Percentiles rank a stretch among this genome's conserved stretches.
Conservation (phyloP, 2,888 invertebrate species). For the Chalcosyrphus nemorum region DNA sequence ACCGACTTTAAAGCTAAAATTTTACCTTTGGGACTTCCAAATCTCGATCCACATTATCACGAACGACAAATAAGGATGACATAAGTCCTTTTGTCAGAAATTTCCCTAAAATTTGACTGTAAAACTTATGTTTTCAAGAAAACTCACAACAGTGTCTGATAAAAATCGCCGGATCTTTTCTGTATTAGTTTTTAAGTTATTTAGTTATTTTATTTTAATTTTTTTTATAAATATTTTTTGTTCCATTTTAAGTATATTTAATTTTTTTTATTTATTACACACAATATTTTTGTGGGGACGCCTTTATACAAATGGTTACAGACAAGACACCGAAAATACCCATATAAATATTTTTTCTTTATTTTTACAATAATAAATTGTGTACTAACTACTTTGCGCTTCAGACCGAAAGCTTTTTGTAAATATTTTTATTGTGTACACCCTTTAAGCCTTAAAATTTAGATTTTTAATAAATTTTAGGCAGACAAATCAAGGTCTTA, state of each 20-base stretch:
- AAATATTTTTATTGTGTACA: neutral
- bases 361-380: neutral
- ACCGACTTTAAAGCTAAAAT: too few species aligned
- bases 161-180: neutral
- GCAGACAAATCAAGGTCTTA: too few species aligned
- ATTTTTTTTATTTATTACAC: neutral
- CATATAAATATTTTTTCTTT: neutral
- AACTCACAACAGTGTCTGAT: too few species aligned
- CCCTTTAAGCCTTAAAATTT: neutral
- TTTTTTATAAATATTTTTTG: neutral
- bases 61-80: too few species aligned
- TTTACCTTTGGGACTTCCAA: too few species aligned
- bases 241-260: neutral
- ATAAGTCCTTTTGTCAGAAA: too few species aligned
- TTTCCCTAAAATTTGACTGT: too few species aligned
- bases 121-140: too few species aligned
- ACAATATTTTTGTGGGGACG: neutral
- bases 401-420: neutral
- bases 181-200: too few species aligned
- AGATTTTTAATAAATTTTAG: too few species aligned
- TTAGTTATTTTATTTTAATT: too few species aligned
- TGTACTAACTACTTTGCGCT: slow-evolving; percentile 35
- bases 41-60: too few species aligned
- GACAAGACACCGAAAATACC: slow-evolving; percentile 39
- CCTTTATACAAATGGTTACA: slow-evolving; percentile 53